Conservation (phyloP, 2,113 vertebrate species). For the Eudyptes chrysolophus region DNA sequence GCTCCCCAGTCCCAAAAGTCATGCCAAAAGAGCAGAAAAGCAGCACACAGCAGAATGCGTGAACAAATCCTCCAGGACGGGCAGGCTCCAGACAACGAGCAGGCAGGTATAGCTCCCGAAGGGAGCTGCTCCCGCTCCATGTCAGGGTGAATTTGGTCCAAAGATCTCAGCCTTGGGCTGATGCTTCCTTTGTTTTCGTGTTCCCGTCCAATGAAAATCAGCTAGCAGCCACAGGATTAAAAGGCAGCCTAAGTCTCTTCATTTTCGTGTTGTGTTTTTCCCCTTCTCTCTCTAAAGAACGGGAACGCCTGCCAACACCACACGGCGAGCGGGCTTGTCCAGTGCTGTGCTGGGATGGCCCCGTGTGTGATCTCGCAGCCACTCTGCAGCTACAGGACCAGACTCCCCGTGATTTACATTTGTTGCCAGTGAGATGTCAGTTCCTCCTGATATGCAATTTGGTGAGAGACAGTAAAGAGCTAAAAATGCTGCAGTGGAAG, state of each 20-base stretch:
- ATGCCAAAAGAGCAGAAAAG: neutral
- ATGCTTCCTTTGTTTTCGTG: neutral
- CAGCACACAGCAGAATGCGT: neutral
- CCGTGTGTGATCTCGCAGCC: neutral
- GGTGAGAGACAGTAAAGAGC: neutral
- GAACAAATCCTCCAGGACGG: neutral
- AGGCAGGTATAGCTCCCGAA: neutral
- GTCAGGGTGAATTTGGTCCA: neutral
- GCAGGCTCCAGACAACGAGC: neutral
- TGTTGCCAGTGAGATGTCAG: neutral
- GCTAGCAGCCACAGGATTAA: neutral
- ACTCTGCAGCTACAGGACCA: neutral
- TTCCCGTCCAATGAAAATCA: neutral
- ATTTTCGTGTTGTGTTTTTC: neutral
- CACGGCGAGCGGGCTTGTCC: rapidly evolving
- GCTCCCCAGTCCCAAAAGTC: neutral
- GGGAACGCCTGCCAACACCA: neutral
- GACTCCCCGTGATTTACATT: rapidly evolving
- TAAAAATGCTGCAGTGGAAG: neutral
- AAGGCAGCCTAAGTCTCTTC: neutral
- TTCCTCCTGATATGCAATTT: neutral
- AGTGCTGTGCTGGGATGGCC: neutral
- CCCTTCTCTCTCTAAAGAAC: neutral
- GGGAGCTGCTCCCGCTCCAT: neutral
- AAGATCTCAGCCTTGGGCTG: neutral